Percentiles rank a stretch among this genome's conserved stretches.
Conservation (phyloP, 2,113 vertebrate species). For the Triplophysa siluroides region DNA sequence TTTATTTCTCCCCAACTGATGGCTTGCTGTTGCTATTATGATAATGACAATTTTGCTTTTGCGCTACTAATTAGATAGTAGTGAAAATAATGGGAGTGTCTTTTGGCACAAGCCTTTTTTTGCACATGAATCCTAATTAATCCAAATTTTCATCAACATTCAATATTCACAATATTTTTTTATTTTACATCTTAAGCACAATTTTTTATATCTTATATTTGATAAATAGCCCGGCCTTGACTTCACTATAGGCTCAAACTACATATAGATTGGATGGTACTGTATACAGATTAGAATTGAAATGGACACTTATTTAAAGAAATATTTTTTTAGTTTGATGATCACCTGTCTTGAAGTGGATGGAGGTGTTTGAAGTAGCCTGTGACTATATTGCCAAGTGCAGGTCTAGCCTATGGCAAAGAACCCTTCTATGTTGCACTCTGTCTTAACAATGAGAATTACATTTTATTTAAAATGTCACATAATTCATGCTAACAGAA, state of each 20-base stretch:
- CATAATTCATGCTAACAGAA: slow-evolving; percentile 29
- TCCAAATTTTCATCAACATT: no score
- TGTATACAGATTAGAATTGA: not conserved
- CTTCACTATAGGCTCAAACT: not conserved
- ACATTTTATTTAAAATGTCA: slow-evolving; percentile 53
- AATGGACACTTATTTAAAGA: not conserved
- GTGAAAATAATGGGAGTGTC: no score
- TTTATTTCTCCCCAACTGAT: no score
- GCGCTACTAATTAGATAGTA: no score
- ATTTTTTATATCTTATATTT: no score
- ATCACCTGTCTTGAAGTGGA: slow-evolving; percentile 2
- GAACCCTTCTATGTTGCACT: slow-evolving; percentile 35
- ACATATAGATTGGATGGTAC: not conserved
- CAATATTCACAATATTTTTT: no score
- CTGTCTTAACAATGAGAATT: slow-evolving; percentile 44
- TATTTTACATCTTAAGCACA: no score
- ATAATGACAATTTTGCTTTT: no score
- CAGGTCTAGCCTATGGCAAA: slow-evolving; percentile 34
- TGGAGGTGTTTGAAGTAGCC: not conserved
- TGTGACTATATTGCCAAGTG: slow-evolving; percentile 25
- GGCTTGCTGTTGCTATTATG: no score
- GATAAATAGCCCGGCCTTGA: no score
- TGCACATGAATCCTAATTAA: no score
- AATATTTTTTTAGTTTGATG: slow-evolving; percentile 12
- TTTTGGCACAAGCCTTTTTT: no score